Evolutionary conservation across 2,797 vertebrate species (phyloP).

Genomic region (Loris lydekkerianus): DNA sequence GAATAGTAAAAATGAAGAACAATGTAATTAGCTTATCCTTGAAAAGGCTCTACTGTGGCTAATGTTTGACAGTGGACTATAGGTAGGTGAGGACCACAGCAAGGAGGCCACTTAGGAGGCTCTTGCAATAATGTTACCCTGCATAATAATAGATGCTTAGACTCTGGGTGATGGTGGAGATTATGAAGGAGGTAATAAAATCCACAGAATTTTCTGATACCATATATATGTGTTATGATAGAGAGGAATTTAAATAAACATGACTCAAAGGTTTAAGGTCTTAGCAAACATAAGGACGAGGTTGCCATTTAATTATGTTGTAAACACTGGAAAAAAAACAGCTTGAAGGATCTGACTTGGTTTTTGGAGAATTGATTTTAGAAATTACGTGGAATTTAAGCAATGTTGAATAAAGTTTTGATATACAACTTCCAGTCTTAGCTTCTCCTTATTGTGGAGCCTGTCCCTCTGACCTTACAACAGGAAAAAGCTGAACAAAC

Average conservation of each 20-base stretch:
- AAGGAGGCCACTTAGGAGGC: accelerated
- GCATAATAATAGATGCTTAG: too few relatives aligned
- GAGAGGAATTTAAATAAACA: background rate
- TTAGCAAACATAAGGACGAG: background rate
- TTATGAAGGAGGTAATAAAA: background rate
- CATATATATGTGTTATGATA: background rate
- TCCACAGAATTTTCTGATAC: background rate
- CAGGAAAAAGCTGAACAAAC: background rate
- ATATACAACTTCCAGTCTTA: background rate
- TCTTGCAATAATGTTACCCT: background rate
- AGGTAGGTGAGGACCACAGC: background rate
- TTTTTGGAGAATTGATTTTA: background rate
- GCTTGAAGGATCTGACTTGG: background rate
- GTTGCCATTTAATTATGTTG: background rate
- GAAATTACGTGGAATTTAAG: background rate
- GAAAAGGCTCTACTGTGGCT: background rate
- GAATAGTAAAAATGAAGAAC: background rate
- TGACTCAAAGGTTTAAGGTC: background rate
- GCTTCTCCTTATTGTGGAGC: background rate
- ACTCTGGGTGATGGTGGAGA: background rate
- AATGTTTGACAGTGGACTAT: background rate
- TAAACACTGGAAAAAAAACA: background rate
- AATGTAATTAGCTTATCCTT: background rate
- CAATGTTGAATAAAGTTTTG: background rate
- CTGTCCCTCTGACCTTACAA: background rate